These are phyloP conservation scores for Eupsilia transversa DNA, from an alignment of 2,888 invertebrate species.

Conservation along the genomic window DNA sequence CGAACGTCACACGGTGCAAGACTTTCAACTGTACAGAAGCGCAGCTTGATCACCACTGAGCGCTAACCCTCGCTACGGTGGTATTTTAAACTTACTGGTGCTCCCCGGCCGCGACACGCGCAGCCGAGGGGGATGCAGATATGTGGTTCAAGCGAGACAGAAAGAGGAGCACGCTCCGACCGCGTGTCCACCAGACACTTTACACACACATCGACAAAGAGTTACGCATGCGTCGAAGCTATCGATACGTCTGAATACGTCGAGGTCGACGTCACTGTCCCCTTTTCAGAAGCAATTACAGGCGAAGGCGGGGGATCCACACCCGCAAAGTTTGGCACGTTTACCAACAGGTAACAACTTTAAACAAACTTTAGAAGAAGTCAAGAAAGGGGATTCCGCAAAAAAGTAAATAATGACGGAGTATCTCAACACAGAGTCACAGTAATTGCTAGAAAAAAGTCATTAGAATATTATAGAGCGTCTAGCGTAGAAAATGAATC, in stretches of 20 bases:
- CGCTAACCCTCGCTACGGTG: conserved; percentile 78
- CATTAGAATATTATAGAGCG: conserved; percentile 37
- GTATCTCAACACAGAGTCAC: background rate
- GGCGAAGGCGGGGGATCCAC: conserved; percentile 65
- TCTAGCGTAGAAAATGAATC: conserved; percentile 32
- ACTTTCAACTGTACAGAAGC: conserved; percentile 76
- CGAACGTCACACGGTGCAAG: conserved; percentile 73
- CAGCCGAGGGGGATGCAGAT: conserved; percentile 75
- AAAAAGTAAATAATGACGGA: background rate
- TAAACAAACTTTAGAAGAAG: conserved; percentile 28
- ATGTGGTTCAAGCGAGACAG: conserved; percentile 78
- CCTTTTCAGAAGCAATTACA: conserved; percentile 82
- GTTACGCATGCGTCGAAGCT: conserved; percentile 86
- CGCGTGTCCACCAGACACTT: conserved; percentile 84
- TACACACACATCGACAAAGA: conserved; percentile 79
- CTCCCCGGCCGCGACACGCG: conserved; percentile 78
- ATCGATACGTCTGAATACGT: conserved; percentile 81
- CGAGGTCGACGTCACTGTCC: conserved; percentile 85
- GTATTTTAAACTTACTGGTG: conserved; percentile 88
- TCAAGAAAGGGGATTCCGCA: background rate
- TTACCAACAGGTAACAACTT: conserved; percentile 43
- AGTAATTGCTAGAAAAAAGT: conserved; percentile 25
- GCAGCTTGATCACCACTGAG: conserved; percentile 86
- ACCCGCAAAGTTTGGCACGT: conserved; percentile 37
- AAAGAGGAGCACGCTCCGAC: conserved; percentile 81